Evolutionary conservation across 2,888 invertebrate species (phyloP).

Genomic region (Linnaemya tessellans): DNA sequence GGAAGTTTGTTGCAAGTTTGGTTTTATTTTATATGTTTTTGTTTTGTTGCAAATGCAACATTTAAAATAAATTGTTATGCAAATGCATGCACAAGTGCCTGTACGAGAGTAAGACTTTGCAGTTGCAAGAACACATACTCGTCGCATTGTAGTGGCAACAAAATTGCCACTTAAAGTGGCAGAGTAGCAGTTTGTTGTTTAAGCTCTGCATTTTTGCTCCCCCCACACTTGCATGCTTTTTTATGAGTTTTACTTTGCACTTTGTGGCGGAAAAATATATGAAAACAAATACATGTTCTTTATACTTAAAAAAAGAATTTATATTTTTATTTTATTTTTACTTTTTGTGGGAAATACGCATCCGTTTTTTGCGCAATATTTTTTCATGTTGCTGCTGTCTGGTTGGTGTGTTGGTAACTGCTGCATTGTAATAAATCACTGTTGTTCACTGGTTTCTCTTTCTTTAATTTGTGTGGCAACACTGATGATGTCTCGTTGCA

Average conservation of each 20-base stretch:
- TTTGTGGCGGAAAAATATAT: slow-evolving; percentile 52
- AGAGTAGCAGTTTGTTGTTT: slow-evolving; percentile 51
- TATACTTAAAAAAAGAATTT: slow-evolving; percentile 7
- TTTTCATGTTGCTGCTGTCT: slow-evolving; percentile 63
- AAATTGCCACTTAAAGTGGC: slow-evolving; percentile 56
- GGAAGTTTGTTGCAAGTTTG: slow-evolving; percentile 40
- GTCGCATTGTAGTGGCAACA: slow-evolving; percentile 17
- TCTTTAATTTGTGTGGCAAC: slow-evolving; percentile 66
- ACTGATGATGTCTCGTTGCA: slow-evolving; percentile 64
- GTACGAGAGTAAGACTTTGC: slow-evolving; percentile 4
- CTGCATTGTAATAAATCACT: slow-evolving; percentile 78
- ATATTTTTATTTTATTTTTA: slow-evolving; percentile 33
- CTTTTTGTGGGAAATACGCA: slow-evolving; percentile 13
- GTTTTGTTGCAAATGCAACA: slow-evolving; percentile 61
- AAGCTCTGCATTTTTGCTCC: not conserved
- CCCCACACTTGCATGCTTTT: not conserved
- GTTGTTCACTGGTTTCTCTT: slow-evolving; percentile 64
- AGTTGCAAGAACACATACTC: slow-evolving; percentile 52
- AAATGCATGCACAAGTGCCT: slow-evolving; percentile 50
- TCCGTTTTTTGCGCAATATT: slow-evolving; percentile 22
- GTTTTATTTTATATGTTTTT: slow-evolving; percentile 20
- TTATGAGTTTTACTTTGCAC: slow-evolving; percentile 48
- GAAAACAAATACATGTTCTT: slow-evolving; percentile 21
- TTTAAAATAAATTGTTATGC: slow-evolving; percentile 79
- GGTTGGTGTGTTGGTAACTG: slow-evolving; percentile 67